Evolutionary conservation across 2,888 invertebrate genomes (phyloP).

Genomic region (Notodonta ziczac): DNA sequence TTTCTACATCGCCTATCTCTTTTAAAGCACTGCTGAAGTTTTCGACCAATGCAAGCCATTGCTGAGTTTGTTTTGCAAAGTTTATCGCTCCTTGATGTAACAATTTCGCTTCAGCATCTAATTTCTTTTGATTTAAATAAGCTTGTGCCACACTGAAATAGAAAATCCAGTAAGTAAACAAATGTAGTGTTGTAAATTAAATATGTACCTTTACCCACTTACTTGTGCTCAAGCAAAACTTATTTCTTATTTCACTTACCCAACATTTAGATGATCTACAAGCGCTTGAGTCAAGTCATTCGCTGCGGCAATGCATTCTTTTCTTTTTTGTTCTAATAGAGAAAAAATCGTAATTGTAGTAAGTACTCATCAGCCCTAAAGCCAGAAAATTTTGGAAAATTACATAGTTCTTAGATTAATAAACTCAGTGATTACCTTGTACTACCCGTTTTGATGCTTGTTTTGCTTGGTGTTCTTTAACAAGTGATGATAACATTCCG

Average conservation of each 20-base stretch:
- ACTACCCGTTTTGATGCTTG: constrained; percentile 91
- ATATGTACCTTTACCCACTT: no score
- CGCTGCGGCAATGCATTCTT: constrained; percentile 96
- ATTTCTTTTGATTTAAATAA: constrained; percentile 98
- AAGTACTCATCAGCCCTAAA: not conserved
- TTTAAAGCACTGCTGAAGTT: constrained; percentile 94
- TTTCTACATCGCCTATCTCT: constrained; percentile 99
- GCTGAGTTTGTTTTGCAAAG: constrained; percentile 98
- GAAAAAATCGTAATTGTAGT: not conserved
- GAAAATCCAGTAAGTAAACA: constrained; percentile 9
- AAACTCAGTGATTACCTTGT: constrained; percentile 85
- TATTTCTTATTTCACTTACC: constrained; percentile 84
- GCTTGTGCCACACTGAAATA: constrained; percentile 96
- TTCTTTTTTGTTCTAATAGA: constrained; percentile 93
- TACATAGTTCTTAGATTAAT: no score
- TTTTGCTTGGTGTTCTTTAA: constrained; percentile 94
- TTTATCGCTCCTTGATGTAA: constrained; percentile 96
- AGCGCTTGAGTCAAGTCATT: constrained; percentile 96
- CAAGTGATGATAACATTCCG: constrained; percentile 92
- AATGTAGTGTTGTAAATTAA: constrained; percentile 5
- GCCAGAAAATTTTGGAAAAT: not conserved
- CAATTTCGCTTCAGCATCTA: constrained; percentile 98
- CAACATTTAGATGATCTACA: constrained; percentile 98
- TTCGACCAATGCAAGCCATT: constrained; percentile 97
- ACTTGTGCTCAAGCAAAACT: not conserved